Conservation (phyloP, 2,888 invertebrate species). For the Synergus japonicus region DNA sequence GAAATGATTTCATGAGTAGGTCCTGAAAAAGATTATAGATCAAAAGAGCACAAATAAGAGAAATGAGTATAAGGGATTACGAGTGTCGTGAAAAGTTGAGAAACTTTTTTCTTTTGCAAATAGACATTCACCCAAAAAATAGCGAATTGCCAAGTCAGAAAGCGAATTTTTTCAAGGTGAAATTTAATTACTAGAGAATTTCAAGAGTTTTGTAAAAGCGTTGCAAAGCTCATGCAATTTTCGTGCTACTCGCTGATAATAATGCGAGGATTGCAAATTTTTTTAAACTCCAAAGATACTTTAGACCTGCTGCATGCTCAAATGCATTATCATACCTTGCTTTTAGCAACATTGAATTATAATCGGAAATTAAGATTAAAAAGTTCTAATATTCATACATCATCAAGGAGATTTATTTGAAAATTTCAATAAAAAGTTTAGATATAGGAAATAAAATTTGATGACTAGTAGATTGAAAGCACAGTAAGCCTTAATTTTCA, state of each 20-base stretch:
- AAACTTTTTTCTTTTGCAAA: not conserved
- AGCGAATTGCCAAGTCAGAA: not conserved
- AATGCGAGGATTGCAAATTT: constrained; percentile 7
- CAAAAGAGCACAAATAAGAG: not conserved
- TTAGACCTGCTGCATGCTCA: constrained; percentile 12
- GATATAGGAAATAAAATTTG: not conserved
- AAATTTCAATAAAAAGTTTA: not conserved
- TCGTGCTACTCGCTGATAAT: constrained; percentile 19
- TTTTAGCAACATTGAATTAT: not conserved
- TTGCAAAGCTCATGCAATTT: constrained; percentile 30
- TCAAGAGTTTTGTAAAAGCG: constrained; percentile 17
- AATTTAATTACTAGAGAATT: not conserved
- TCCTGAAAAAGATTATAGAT: constrained; percentile 9
- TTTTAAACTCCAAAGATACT: not conserved
- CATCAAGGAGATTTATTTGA: not conserved
- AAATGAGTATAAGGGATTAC: not conserved
- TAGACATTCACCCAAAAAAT: not conserved
- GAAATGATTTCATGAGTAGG: not conserved
- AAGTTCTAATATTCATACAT: not conserved
- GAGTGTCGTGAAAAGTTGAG: not conserved
- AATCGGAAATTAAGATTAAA: not conserved
- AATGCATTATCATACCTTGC: constrained; percentile 14
- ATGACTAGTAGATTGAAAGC: not conserved
- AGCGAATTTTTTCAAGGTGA: not conserved
- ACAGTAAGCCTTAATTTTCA: not conserved